A percentile compares a stretch with the other conserved stretches of the same genome.
These are phyloP conservation scores for Macrobrachium nipponense DNA, from an alignment of 1,140 invertebrate species.

Conservation along the genomic window DNA sequence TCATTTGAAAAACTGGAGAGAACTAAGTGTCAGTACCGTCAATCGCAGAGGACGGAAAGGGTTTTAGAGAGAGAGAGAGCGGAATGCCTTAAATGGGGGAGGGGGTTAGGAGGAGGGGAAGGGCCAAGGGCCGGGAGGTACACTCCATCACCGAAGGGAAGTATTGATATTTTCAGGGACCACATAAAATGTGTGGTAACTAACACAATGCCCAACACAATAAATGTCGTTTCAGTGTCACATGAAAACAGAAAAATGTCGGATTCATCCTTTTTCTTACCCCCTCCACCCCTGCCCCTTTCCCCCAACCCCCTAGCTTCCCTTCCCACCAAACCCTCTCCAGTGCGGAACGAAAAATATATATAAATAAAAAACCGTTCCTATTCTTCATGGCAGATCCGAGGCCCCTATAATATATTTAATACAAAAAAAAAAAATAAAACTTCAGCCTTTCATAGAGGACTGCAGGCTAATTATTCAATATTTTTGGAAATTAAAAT, in stretches of 20 bases:
- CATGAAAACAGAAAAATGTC: neutral
- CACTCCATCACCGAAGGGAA: neutral
- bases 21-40: neutral
- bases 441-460: too few relatives aligned
- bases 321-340: too few relatives aligned
- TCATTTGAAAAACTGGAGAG: neutral
- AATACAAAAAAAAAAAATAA: too few relatives aligned
- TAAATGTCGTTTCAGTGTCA: constrained; percentile 4
- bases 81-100: neutral
- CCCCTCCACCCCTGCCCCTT: neutral
- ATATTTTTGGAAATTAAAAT: too few relatives aligned
- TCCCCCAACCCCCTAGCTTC: too few relatives aligned
- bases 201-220: neutral
- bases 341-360: too few relatives aligned
- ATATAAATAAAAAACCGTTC: too few relatives aligned
- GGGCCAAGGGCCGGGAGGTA: neutral
- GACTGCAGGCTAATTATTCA: too few relatives aligned
- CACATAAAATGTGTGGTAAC: neutral
- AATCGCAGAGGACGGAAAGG: neutral
- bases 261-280: neutral
- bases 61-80: neutral
- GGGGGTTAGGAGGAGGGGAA: neutral
- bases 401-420: too few relatives aligned
- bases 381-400: too few relatives aligned
- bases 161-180: neutral